Conservation (phyloP, 2,797 vertebrate genomes). For the Hephaestus fuliginosus region DNA sequence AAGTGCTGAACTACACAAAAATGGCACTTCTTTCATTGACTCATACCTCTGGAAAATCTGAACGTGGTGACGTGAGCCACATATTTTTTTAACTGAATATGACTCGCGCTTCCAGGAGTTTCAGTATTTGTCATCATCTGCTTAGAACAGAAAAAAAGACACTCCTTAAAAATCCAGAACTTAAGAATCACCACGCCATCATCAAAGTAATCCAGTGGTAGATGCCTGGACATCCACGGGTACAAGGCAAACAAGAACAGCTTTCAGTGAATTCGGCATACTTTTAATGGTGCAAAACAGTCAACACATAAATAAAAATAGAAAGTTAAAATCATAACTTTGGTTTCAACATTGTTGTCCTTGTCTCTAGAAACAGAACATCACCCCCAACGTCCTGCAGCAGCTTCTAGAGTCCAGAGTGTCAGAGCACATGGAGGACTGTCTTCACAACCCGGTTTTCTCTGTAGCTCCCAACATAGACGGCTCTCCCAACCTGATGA, state of each 20-base stretch:
- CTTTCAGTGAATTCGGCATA: neutral
- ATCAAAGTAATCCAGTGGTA: neutral
- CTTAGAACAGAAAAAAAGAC: neutral
- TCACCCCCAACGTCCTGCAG: conserved; percentile 85
- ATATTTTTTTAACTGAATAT: too few species aligned
- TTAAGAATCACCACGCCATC: neutral
- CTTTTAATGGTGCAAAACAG: neutral
- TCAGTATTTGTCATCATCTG: too few species aligned
- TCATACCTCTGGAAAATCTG: neutral
- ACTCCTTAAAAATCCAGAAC: neutral
- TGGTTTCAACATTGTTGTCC: neutral
- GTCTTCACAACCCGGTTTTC: conserved; percentile 88
- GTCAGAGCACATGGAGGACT: conserved; percentile 88
- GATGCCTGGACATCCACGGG: neutral
- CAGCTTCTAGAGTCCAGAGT: conserved; percentile 85
- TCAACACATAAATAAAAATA: neutral
- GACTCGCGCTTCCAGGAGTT: too few species aligned
- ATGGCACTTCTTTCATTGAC: too few species aligned
- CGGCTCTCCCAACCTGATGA: conserved; percentile 85
- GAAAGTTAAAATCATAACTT: too few species aligned
- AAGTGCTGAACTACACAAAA: neutral
- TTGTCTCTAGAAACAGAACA: conserved; percentile 70
- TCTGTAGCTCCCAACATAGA: conserved; percentile 84
- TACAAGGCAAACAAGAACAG: neutral
- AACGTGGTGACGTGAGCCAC: too few species aligned